Base-by-base conservation (phyloP, 2,888 invertebrate species). In the Epistrophe eligans region DNA sequence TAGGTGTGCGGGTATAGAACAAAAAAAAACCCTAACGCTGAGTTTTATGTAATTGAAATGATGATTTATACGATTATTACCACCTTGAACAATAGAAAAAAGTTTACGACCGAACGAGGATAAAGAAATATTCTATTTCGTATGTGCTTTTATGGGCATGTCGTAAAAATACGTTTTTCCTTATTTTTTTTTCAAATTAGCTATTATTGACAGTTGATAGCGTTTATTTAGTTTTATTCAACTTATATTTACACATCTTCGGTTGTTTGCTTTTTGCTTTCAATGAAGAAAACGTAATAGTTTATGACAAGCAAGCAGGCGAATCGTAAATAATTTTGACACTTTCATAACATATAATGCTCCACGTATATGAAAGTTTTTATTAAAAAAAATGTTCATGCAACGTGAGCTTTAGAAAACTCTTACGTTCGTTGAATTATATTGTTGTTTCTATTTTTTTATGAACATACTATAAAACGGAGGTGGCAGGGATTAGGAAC, bases 41-140 rank as follows among this genome's bases (percentile, higher is more conserved):
- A 72, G 72, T 71, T 84, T 85, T 85, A 82, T 60, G 85, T 85
- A 85, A 85, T 85, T 85, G 85, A 82, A 85, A 85, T 82, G 81
- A 85, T 81, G 85, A 81, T 77, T 85, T 85, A 85, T 85, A 85
- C 24, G 62, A 72, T 81, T 81, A 84, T 84, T 84, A 55, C 72
- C 72, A 62, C 58, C 48, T 70, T 71, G 52, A 80, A 80, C 76
- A 80, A 76, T 72, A 48, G 48, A 74, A 70, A 79, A 74, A 74
- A 35, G 40, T 43, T 66, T n/a, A 67, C 52, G 52, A 58, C 13
- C 60, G 2, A 11, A 64, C 6, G 43, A 43, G 35, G 57, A 60
- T 60, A 17, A 55, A 62, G 55, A 55, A 35, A 32, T 28, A 74
- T 77, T 74, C 77, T 71, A 71, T 57, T 77, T 64, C 40, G 32